phyloP scores from a whole-genome alignment of 1,140 invertebrate genomes.

The Chrysopa pallens region DNA sequence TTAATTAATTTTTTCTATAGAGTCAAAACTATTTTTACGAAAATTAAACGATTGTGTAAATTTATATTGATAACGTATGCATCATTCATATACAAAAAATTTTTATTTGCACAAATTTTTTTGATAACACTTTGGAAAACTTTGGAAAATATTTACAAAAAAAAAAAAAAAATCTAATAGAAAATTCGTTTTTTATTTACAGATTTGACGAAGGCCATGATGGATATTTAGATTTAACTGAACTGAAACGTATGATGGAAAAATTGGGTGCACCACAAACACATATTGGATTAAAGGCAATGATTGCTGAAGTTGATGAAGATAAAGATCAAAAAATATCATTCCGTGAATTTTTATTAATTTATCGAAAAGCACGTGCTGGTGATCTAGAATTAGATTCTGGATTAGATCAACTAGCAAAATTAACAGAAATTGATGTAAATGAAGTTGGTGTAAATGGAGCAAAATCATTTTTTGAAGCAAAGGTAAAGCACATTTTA shows the following conservation, averaged over 20 bases:
- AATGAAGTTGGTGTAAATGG: conserved; percentile 77
- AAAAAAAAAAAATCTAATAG: background rate
- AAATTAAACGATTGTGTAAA: no score
- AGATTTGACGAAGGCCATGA: conserved; percentile 82
- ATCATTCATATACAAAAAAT: no score
- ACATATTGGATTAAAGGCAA: conserved; percentile 78
- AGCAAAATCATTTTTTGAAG: conserved; percentile 82
- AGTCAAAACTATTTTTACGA: no score
- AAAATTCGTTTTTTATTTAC: conserved; percentile 17
- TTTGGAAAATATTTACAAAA: no score
- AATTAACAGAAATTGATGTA: conserved; percentile 72
- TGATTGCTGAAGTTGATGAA: conserved; percentile 90
- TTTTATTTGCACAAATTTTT: no score
- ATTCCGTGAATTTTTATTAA: conserved; percentile 80
- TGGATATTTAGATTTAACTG: conserved; percentile 70
- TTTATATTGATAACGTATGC: no score
- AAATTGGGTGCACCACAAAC: conserved; percentile 87
- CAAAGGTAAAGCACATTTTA: conserved; percentile 37
- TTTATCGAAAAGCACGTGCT: conserved; percentile 72
- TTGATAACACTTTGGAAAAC: no score
- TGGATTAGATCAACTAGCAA: conserved; percentile 63
- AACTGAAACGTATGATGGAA: conserved; percentile 93
- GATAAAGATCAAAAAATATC: conserved; percentile 76
- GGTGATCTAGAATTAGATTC: conserved; percentile 67
- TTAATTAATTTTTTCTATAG: no score